Percentiles rank a stretch among this genome's conserved stretches.
Conservation (phyloP, 2,113 vertebrate genomes). For the Burhinus oedicnemus region DNA sequence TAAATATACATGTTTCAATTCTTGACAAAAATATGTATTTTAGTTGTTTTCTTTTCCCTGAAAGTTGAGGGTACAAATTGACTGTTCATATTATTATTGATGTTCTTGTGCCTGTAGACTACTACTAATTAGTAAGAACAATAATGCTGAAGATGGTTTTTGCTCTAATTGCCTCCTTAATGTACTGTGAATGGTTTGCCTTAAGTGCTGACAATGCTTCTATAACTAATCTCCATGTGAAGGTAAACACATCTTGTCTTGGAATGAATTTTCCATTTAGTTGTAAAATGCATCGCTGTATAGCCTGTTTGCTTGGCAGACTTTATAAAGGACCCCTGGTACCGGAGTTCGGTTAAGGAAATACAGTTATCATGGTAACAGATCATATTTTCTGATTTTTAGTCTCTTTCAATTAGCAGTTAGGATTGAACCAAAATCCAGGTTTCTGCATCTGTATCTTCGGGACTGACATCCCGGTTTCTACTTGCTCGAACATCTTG, state of each 20-base stretch:
- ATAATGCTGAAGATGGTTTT: conserved; percentile 68
- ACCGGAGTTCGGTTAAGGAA: conserved; percentile 4
- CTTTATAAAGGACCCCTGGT: conserved; percentile 8
- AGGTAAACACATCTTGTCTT: conserved; percentile 65
- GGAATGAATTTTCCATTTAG: conserved; percentile 58
- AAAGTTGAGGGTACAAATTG: conserved; percentile 42
- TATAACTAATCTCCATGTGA: conserved; percentile 59
- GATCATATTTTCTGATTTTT: not conserved
- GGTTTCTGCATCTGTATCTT: not conserved
- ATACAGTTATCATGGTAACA: not conserved
- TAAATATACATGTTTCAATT: conserved; percentile 24
- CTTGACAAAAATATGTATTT: not conserved
- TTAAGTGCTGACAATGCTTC: conserved; percentile 71
- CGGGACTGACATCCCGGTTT: not conserved
- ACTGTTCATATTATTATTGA: conserved; percentile 50
- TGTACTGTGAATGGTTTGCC: conserved; percentile 65
- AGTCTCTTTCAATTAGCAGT: not conserved
- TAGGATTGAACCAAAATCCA: not conserved
- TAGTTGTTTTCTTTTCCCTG: conserved; percentile 39
- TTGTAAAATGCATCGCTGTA: conserved; percentile 8
- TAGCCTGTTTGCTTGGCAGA: conserved; percentile 32
- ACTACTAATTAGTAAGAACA: conserved; percentile 73
- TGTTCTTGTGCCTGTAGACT: conserved; percentile 46
- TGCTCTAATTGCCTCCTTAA: conserved; percentile 68
- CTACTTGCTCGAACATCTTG: not conserved